Base-by-base conservation (phyloP, 2,888 invertebrate genomes). In the Callosobruchus maculatus region DNA sequence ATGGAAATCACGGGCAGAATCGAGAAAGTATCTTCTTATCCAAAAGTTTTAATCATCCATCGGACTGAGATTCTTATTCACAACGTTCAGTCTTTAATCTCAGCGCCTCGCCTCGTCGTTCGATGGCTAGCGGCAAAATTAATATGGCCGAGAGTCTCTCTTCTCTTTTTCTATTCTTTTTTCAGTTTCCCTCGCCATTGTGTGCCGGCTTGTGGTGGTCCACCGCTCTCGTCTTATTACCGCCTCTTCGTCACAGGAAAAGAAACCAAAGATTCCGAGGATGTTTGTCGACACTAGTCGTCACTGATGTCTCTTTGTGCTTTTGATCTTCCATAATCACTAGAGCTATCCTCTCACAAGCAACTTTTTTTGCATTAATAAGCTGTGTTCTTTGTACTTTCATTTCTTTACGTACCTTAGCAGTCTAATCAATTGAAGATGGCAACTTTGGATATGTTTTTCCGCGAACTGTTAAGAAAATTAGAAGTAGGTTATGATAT, bases 111-210 rank as follows among this genome's bases (percentile, higher is more conserved):
- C 49, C 49, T 7, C 49, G 49, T 13, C 74, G 78, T 74, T 77
- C 78, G 80, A 82, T 81, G 75, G 79, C 83, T 80, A 78, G 74
- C 74, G 78, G 82, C 81, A 73, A 78, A 80, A 83, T 82, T 81
- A 82, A 81, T 79, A 80, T 76, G 80, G 76, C 75, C 78, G 71
- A 68, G 31, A 71, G 20, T 71, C 70, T 70, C 71, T 66, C 70
- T 68, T 67, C 70, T 21, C 22, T 71, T 68, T 73, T n/a, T 70
- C 72, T 71, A 68, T 67, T 71, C 49, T 49, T 49, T 67, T 68
- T 71, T 67, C 67, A 26, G 26, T 71, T 71, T 67, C 20, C 66
- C 26, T 67, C 20, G 22, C 49, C 49, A 49, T 49, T 49, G 49
- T 49, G 49, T 49, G 49, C 13, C 49, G 49, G 7, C 26, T n/a